Evolutionary conservation across 1,140 invertebrate genomes (phyloP).

Genomic region (Drosophila arawakana): DNA sequence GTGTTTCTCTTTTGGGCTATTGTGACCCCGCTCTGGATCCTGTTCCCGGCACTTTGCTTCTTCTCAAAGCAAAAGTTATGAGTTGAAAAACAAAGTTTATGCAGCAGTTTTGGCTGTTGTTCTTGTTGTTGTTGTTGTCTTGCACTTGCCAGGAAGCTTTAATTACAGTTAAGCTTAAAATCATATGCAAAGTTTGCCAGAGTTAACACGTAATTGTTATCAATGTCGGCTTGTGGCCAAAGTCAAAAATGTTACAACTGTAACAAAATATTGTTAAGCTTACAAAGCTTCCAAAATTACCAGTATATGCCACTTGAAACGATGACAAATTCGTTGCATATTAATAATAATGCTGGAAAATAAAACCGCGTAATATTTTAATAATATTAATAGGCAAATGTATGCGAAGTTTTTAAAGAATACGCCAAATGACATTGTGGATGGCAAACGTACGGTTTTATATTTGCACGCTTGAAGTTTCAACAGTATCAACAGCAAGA

Average conservation of each 20-base stretch:
- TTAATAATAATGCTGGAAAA: not conserved
- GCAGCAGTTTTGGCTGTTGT: slow-evolving; percentile 43
- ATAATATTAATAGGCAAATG: slow-evolving; percentile 25
- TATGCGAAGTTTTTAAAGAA: slow-evolving; percentile 30
- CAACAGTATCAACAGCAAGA: slow-evolving; percentile 17
- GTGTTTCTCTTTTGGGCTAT: slow-evolving; percentile 65
- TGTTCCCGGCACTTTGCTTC: slow-evolving; percentile 52
- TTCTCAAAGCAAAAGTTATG: slow-evolving; percentile 81
- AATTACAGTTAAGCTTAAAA: slow-evolving; percentile 81
- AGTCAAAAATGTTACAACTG: slow-evolving; percentile 16
- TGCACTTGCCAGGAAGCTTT: slow-evolving; percentile 68
- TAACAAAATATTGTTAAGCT: not conserved
- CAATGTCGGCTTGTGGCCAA: slow-evolving; percentile 49
- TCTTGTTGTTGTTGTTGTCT: slow-evolving; percentile 48
- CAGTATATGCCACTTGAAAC: not conserved
- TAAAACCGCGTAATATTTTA: not conserved
- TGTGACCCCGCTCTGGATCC: slow-evolving; percentile 28
- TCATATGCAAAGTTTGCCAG: slow-evolving; percentile 71
- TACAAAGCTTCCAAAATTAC: not conserved
- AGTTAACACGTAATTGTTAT: slow-evolving; percentile 67
- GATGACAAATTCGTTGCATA: not conserved
- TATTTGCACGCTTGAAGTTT: slow-evolving; percentile 39
- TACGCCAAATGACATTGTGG: not conserved
- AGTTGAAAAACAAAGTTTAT: slow-evolving; percentile 62
- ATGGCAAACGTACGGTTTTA: slow-evolving; percentile 5